Conservation (phyloP, 1,140 invertebrate species). For the Yoshiicerus persimilis region DNA sequence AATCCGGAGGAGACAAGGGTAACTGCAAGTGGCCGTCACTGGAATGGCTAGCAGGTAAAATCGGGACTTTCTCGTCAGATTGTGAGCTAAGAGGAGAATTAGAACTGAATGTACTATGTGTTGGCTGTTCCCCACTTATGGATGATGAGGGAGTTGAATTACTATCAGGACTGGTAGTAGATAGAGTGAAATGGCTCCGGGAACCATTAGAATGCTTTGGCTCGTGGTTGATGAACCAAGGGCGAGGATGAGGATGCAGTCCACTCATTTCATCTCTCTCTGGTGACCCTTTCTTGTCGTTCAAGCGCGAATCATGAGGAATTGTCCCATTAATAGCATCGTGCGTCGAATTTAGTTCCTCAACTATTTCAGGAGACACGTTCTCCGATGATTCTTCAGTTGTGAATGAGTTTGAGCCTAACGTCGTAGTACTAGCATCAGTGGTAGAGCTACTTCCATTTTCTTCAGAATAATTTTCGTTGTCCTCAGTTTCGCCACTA, state of each 20-base stretch:
- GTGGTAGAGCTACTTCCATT: neutral
- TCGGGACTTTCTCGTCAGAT: neutral
- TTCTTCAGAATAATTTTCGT: neutral
- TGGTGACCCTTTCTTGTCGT: neutral
- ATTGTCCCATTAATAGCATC: neutral
- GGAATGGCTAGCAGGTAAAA: neutral
- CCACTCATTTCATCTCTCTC: slow-evolving; percentile 5
- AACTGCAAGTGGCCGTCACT: too few relatives aligned
- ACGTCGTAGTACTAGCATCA: neutral
- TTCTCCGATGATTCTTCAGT: neutral
- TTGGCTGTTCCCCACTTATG: neutral
- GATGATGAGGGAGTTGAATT: neutral
- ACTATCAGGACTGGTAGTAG: neutral
- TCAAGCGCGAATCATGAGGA: neutral
- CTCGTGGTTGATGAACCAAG: neutral
- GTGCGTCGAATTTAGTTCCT: neutral
- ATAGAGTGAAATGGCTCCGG: neutral
- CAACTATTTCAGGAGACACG: neutral
- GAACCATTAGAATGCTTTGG: neutral
- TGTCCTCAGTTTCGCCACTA: neutral
- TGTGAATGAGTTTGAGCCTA: too few relatives aligned
- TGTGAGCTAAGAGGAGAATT: neutral
- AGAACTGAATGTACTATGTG: neutral
- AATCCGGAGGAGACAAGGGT: neutral
- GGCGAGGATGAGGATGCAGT: neutral